phyloP scores from a whole-genome alignment of 2,888 invertebrate genomes.

The Troides aeacus region DNA sequence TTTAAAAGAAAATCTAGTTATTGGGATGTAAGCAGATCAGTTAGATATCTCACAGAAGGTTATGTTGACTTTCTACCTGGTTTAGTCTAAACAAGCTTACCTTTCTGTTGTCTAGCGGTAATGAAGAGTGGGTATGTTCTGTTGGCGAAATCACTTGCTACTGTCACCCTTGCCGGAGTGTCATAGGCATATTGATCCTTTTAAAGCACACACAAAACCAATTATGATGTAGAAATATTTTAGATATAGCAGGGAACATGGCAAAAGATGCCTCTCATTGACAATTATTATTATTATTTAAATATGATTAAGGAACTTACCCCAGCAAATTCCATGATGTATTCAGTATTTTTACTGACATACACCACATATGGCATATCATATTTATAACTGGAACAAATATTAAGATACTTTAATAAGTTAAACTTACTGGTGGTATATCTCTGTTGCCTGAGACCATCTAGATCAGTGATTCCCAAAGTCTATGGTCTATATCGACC shows the following conservation, averaged over 20 bases:
- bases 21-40: no score
- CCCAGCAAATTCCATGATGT: constrained; percentile 74
- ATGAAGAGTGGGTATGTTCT: constrained; percentile 83
- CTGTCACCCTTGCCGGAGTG: constrained; percentile 70
- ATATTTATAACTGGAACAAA: constrained; percentile 64
- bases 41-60: no score
- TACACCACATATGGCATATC: constrained; percentile 58
- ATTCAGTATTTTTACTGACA: constrained; percentile 69
- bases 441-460: no score
- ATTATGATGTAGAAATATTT: no score
- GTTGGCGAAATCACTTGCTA: constrained; percentile 74
- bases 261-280: no score
- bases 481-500: no score
- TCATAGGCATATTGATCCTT: constrained; percentile 55
- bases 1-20: no score
- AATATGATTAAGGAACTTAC: constrained; percentile 47
- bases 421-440: no score
- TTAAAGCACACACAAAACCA: no score
- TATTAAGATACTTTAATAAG: not conserved
- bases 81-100: constrained; percentile 36
- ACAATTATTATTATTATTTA: not conserved
- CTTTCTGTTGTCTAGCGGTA: constrained; percentile 86
- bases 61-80: no score
- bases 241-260: no score
- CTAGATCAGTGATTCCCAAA: no score